Percentiles rank a stretch among this genome's conserved stretches.
phyloP scores from a whole-genome alignment of 1,140 invertebrate genomes.

The Leptoteleia sp. region DNA sequence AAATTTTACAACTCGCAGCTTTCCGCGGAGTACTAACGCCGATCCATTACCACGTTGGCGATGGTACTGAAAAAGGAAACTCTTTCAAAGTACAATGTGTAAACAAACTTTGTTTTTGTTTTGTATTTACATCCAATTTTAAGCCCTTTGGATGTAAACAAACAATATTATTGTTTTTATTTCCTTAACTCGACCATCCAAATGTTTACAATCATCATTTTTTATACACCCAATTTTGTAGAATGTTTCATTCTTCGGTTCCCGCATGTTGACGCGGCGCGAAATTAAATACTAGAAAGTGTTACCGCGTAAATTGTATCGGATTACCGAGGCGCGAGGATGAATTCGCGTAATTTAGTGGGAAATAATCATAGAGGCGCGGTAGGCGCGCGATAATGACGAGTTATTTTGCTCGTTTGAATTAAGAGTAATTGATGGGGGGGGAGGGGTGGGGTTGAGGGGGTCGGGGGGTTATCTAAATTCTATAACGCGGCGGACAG shows the following conservation, averaged over 20 bases:
- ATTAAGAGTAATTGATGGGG: slow-evolving; percentile 14
- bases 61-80: too few species aligned
- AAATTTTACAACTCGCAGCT: slow-evolving; percentile 17
- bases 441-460: too few species aligned
- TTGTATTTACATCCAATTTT: too few species aligned
- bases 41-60: slow-evolving; percentile 18
- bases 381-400: background rate
- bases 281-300: slow-evolving; percentile 62
- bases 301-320: slow-evolving; percentile 44
- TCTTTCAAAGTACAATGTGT: too few species aligned
- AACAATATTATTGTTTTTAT: too few species aligned
- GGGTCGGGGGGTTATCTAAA: slow-evolving; percentile 2
- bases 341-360: slow-evolving; percentile 36
- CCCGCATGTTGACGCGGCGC: background rate
- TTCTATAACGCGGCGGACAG: background rate
- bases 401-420: slow-evolving; percentile 6
- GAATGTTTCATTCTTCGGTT: too few species aligned
- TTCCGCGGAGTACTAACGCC: slow-evolving; percentile 12
- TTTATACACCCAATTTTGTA: too few species aligned
- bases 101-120: too few species aligned
- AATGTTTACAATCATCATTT: too few species aligned
- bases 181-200: too few species aligned
- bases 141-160: too few species aligned
- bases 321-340: slow-evolving; percentile 17
- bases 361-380: slow-evolving; percentile 15